Percentiles rank a stretch among this genome's conserved stretches.
Conservation (phyloP, 2,888 invertebrate species). For the Archaeoteleia sp. region DNA sequence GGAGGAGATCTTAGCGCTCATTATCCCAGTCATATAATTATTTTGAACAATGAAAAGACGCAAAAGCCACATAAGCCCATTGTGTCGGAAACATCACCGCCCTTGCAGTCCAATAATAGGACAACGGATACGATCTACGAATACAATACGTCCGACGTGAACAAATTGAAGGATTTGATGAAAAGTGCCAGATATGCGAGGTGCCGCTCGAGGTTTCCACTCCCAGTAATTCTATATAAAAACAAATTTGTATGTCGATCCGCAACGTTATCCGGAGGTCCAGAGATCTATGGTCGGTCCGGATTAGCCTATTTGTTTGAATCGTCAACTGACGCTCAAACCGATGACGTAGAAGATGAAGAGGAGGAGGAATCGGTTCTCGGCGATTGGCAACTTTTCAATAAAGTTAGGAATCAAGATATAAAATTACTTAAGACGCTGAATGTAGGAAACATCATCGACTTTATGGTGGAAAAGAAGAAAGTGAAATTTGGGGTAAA, state of each 20-base stretch:
- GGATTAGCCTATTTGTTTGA: conserved; percentile 79
- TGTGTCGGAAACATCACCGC: conserved; percentile 64
- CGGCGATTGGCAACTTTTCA: conserved; percentile 78
- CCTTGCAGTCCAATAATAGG: conserved; percentile 60
- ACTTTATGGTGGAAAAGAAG: conserved; percentile 90
- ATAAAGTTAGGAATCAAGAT: conserved; percentile 81
- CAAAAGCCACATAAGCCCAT: conserved; percentile 67
- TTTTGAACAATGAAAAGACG: conserved; percentile 78
- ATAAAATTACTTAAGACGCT: conserved; percentile 82
- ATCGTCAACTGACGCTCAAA: conserved; percentile 65
- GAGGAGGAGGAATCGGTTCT: conserved; percentile 60
- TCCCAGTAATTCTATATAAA: conserved; percentile 85
- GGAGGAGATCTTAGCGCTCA: conserved; percentile 82
- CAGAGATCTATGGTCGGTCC: conserved; percentile 84
- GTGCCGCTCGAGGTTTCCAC: conserved; percentile 84
- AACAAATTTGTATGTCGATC: conserved; percentile 85
- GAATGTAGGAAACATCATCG: conserved; percentile 84
- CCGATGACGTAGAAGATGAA: conserved; percentile 57
- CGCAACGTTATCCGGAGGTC: conserved; percentile 83
- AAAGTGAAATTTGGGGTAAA: conserved; percentile 88
- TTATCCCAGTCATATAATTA: conserved; percentile 83
- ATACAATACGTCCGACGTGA: conserved; percentile 76
- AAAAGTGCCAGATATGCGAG: conserved; percentile 83
- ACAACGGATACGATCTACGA: conserved; percentile 78
- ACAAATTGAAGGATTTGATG: conserved; percentile 80